A percentile compares a stretch with the other conserved stretches of the same genome.
phyloP scores from a whole-genome alignment of 2,113 vertebrate genomes.

The Megalops atlanticus region DNA sequence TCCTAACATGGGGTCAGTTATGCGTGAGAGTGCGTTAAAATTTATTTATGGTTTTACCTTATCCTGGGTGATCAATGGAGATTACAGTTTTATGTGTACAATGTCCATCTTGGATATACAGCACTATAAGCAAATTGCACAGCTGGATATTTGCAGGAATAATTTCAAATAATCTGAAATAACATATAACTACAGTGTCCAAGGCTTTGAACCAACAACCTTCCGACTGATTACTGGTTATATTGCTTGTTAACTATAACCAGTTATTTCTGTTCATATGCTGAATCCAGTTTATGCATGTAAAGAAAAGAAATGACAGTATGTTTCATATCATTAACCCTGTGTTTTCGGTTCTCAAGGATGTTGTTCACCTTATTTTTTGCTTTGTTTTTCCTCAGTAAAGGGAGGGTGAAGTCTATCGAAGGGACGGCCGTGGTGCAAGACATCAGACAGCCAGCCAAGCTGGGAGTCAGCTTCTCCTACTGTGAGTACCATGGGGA shows the following conservation, averaged over 20 bases:
- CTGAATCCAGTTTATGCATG: neutral
- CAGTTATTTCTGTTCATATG: neutral
- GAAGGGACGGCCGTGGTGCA: slow-evolving; percentile 74
- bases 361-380: neutral
- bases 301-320: neutral
- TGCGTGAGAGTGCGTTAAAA: neutral
- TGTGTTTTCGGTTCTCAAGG: neutral
- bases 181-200: neutral
- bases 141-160: too few species aligned
- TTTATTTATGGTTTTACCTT: neutral
- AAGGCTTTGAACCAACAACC: neutral
- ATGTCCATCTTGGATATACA: neutral
- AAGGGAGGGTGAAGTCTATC: slow-evolving; percentile 60
- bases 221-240: neutral
- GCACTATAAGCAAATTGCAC: neutral
- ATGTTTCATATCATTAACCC: too few species aligned
- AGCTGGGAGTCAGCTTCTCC: slow-evolving; percentile 80
- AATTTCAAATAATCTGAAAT: neutral
- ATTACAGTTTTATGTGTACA: neutral
- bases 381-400: slow-evolving; percentile 50
- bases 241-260: too few species aligned
- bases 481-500: slow-evolving; percentile 86
- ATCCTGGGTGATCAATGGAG: neutral
- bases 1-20: neutral
- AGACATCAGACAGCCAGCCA: slow-evolving; percentile 72